phyloP scores from a whole-genome alignment of 1,140 invertebrate species.

The Augochlora pura region DNA sequence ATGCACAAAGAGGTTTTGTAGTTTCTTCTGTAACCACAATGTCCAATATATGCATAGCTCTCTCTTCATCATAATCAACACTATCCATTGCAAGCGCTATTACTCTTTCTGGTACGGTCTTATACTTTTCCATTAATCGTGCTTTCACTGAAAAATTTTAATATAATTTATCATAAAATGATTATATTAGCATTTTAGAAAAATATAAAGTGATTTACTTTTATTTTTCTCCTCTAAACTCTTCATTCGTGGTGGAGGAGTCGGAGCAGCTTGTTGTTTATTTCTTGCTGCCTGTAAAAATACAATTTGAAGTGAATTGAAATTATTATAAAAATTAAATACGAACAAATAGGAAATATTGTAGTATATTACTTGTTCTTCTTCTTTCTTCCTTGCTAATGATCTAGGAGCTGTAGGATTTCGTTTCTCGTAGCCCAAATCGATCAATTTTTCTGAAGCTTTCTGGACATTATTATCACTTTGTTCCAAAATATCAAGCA shows the following conservation, averaged over 20 bases:
- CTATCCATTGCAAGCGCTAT: conserved; percentile 92
- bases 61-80: conserved; percentile 90
- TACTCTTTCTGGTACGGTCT: conserved; percentile 88
- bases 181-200: conserved; percentile 22
- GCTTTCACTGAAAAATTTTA: conserved; percentile 84
- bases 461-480: conserved; percentile 94
- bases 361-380: conserved; percentile 72
- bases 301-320: conserved; percentile 15
- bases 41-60: conserved; percentile 88
- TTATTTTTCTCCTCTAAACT: conserved; percentile 87
- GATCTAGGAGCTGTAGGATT: conserved; percentile 81
- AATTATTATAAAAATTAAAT: background rate
- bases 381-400: conserved; percentile 79
- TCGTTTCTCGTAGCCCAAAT: conserved; percentile 90
- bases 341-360: conserved; percentile 1
- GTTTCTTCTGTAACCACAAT: conserved; percentile 84
- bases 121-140: conserved; percentile 87
- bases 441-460: conserved; percentile 88
- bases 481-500: conserved; percentile 90
- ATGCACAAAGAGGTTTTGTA: conserved; percentile 72
- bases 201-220: conserved; percentile 80
- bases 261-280: conserved; percentile 77
- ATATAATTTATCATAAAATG: conserved; percentile 17
- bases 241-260: conserved; percentile 84
- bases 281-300: conserved; percentile 72